Evolutionary conservation across 1,140 invertebrate genomes (phyloP).

Genomic region (Phortica variegata): DNA sequence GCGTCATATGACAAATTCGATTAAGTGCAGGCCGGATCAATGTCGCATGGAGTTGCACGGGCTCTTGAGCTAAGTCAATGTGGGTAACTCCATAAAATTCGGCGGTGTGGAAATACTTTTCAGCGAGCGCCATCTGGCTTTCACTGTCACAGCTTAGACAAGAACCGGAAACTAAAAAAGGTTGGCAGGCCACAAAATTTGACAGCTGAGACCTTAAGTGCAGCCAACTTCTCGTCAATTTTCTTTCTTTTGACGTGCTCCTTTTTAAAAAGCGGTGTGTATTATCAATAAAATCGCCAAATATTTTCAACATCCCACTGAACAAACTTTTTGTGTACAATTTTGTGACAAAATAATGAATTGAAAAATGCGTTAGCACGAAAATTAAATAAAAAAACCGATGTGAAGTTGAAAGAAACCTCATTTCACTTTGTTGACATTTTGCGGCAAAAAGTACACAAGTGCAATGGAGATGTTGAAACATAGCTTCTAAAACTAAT

Average conservation of each 20-base stretch:
- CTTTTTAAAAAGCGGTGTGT: constrained; percentile 42
- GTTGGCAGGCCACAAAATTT: too few relatives aligned
- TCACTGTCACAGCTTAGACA: constrained; percentile 1
- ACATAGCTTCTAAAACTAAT: neutral
- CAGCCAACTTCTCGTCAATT: constrained; percentile 37
- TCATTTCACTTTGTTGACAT: constrained; percentile 30
- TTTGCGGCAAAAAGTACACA: constrained; percentile 1
- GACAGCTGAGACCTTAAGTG: constrained; percentile 13
- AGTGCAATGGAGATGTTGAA: neutral
- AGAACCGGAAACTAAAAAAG: constrained; percentile 7
- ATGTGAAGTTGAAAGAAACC: constrained; percentile 10
- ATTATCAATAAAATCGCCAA: constrained; percentile 30
- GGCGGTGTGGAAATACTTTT: too few relatives aligned
- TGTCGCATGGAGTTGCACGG: too few relatives aligned
- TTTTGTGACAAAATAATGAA: neutral
- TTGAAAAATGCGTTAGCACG: constrained; percentile 5
- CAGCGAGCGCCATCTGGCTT: too few relatives aligned
- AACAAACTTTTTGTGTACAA: constrained; percentile 1
- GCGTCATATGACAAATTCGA: too few relatives aligned
- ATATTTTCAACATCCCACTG: constrained; percentile 20
- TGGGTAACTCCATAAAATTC: too few relatives aligned
- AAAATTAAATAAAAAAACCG: neutral
- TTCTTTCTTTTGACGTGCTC: constrained; percentile 51
- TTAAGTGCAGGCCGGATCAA: too few relatives aligned
- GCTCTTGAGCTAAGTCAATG: too few relatives aligned